Percentiles rank a stretch among this genome's conserved stretches.
Conservation (phyloP, 2,113 vertebrate genomes). For the Xiphias gladius region DNA sequence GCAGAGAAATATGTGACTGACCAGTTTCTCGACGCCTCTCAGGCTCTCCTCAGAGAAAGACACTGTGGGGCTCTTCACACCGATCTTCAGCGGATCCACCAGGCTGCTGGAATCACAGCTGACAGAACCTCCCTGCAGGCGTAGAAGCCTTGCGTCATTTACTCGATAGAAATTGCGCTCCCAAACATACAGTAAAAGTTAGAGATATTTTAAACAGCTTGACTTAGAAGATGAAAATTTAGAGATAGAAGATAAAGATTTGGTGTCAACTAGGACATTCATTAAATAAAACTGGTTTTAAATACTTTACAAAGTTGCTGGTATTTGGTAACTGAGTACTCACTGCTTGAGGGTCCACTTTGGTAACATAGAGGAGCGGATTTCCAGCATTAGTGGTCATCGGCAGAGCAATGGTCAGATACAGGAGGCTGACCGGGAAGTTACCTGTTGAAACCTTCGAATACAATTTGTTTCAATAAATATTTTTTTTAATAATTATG, state of each 20-base stretch:
- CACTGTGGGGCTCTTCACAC: conserved; percentile 65
- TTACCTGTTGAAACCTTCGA: conserved; percentile 87
- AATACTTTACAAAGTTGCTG: not conserved
- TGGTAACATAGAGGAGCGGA: conserved; percentile 88
- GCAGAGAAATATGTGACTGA: conserved; percentile 51
- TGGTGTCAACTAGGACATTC: not conserved
- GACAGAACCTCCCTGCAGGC: conserved; percentile 83
- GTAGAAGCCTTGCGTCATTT: not conserved
- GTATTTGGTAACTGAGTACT: conserved; percentile 24
- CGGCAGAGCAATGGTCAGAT: conserved; percentile 87
- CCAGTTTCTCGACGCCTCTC: conserved; percentile 83
- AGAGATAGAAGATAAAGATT: not conserved
- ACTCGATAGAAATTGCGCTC: too few species aligned
- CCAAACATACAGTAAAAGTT: not conserved
- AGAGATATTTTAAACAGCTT: not conserved
- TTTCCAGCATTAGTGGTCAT: conserved; percentile 85
- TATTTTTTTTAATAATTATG: not conserved
- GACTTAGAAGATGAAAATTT: not conserved
- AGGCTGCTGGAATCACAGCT: conserved; percentile 82
- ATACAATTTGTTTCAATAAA: not conserved
- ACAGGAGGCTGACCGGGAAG: conserved; percentile 86
- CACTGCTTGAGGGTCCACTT: conserved; percentile 84
- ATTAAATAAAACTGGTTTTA: not conserved
- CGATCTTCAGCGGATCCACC: conserved; percentile 87
- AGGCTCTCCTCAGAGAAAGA: conserved; percentile 89